Evolutionary conservation across 2,888 invertebrate genomes (phyloP).

Genomic region (Chymomyza amoena): DNA sequence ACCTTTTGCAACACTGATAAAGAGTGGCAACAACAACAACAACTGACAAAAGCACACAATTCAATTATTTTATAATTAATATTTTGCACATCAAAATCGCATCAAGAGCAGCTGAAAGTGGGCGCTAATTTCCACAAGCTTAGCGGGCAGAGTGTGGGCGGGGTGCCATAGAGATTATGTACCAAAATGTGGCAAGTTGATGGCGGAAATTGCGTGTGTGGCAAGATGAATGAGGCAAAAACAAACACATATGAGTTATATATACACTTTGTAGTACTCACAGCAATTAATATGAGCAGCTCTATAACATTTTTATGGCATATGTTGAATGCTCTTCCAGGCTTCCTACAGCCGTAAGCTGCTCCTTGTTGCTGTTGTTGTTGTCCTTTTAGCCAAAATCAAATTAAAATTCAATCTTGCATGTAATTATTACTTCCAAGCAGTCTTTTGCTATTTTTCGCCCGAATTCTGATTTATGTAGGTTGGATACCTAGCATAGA

Average conservation of each 20-base stretch:
- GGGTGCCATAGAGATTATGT: background rate
- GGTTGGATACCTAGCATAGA: slow-evolving; percentile 2
- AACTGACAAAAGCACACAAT: slow-evolving; percentile 57
- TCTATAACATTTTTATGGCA: slow-evolving; percentile 1
- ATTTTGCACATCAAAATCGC: slow-evolving; percentile 71
- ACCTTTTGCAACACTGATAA: slow-evolving; percentile 45
- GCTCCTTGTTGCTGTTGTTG: background rate
- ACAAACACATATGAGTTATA: slow-evolving; percentile 26
- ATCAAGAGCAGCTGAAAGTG: slow-evolving; percentile 61
- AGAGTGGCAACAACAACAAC: slow-evolving; percentile 38
- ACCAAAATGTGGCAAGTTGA: background rate
- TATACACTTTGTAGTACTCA: background rate
- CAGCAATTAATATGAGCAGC: slow-evolving; percentile 55
- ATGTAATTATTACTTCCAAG: slow-evolving; percentile 76
- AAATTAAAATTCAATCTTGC: slow-evolving; percentile 78
- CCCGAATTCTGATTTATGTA: slow-evolving; percentile 19
- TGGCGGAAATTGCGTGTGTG: slow-evolving; percentile 3
- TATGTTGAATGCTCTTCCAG: background rate
- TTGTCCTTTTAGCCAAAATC: slow-evolving; percentile 62
- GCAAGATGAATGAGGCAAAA: slow-evolving; percentile 58
- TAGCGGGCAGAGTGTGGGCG: background rate
- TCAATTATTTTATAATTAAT: slow-evolving; percentile 73
- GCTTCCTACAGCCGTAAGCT: slow-evolving; percentile 8
- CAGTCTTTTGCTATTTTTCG: slow-evolving; percentile 46
- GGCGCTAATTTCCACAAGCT: slow-evolving; percentile 34